Evolutionary conservation across 2,113 vertebrate species (phyloP).

Genomic region (Procavia capensis): DNA sequence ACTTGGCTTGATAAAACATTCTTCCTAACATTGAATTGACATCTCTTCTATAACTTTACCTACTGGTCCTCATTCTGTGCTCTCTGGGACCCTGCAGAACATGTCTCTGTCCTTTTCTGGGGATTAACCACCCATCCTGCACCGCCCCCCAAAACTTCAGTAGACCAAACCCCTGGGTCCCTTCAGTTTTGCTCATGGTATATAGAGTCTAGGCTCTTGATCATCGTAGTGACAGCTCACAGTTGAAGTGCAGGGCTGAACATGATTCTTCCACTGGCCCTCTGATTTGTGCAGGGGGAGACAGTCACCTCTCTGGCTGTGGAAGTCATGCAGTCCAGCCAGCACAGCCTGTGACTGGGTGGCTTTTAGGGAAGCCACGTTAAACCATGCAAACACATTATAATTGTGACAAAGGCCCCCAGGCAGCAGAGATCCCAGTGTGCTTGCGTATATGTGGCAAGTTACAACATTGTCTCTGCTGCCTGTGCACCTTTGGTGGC

Average conservation of each 20-base stretch:
- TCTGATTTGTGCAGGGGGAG: not conserved
- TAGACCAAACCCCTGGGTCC: not conserved
- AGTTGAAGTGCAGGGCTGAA: not conserved
- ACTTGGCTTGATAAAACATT: conserved; percentile 19
- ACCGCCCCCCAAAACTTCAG: not conserved
- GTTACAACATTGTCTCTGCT: not conserved
- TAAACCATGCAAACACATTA: not conserved
- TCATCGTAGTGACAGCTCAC: conserved; percentile 8
- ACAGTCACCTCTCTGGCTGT: not conserved
- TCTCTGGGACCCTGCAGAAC: not conserved
- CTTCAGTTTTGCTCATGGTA: not conserved
- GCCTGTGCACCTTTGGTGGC: not conserved
- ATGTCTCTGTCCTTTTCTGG: not conserved
- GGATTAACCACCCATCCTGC: not conserved
- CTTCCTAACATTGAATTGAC: conserved; percentile 6
- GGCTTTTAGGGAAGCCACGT: not conserved
- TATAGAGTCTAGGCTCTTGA: not conserved
- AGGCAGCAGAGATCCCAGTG: not conserved
- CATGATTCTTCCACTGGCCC: not conserved
- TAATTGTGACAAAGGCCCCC: not conserved
- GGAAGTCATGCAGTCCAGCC: not conserved
- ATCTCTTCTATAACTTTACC: not conserved
- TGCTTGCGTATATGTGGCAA: not conserved
- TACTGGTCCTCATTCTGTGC: not conserved
- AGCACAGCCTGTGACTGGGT: not conserved